A percentile compares a stretch with the other conserved stretches of the same genome.
Evolutionary conservation across 2,797 vertebrate genomes (phyloP).

Genomic region (Clarias laeviceps): DNA sequence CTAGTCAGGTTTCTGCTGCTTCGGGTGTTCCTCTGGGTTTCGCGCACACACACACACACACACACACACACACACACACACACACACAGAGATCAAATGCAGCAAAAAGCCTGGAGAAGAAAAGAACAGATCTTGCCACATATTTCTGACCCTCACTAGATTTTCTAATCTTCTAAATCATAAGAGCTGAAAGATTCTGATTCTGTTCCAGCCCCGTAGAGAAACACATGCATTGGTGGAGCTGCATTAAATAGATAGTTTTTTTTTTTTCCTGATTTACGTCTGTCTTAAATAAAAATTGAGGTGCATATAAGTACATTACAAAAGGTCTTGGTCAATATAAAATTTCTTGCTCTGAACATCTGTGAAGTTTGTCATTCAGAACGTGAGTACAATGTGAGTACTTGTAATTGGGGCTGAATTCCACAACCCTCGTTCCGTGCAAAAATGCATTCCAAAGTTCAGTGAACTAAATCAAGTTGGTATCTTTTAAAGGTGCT

Average conservation of each 20-base stretch:
- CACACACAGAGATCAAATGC: conserved; percentile 24
- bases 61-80: not conserved
- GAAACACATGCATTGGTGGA: conserved; percentile 18
- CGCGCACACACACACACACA: not conserved
- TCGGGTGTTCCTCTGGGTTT: not conserved
- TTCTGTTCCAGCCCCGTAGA: conserved; percentile 9
- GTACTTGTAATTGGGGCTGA: no score
- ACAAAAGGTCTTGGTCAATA: no score
- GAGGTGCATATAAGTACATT: no score
- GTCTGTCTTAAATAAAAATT: no score
- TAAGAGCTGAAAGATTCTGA: conserved; percentile 13
- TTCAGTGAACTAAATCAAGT: no score
- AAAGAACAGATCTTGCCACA: conserved; percentile 46
- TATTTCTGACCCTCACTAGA: conserved; percentile 30
- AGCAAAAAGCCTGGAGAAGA: conserved; percentile 42
- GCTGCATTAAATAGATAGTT: conserved; percentile 16
- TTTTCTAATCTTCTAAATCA: conserved; percentile 37
- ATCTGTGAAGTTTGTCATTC: no score
- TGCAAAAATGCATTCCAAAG: no score
- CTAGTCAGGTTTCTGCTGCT: conserved; percentile 14
- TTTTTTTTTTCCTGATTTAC: no score
- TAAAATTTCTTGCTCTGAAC: no score
- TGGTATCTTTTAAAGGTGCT: no score
- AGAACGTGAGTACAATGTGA: no score
- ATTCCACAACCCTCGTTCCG: no score